Conservation (phyloP, 2,113 vertebrate genomes). For the Empidonax alnorum region DNA sequence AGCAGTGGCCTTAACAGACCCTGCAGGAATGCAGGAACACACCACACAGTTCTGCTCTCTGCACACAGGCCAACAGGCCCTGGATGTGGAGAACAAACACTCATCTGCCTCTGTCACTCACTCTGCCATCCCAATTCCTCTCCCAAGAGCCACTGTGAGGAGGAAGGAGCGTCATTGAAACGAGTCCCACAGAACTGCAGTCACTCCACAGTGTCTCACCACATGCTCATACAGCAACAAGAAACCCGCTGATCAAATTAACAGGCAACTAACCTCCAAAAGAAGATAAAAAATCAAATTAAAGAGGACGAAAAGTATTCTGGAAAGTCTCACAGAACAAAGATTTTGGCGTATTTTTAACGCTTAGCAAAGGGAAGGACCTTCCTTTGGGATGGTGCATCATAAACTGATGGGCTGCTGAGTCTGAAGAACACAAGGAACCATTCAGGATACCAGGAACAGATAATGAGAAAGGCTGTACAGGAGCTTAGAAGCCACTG, state of each 20-base stretch:
- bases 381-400: neutral
- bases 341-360: neutral
- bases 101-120: neutral
- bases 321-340: neutral
- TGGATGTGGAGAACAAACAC: neutral
- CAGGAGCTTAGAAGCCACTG: neutral
- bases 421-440: neutral
- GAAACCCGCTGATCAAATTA: neutral
- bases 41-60: constrained; percentile 49
- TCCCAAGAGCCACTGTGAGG: neutral
- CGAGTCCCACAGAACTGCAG: neutral
- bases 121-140: neutral
- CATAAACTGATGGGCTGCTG: neutral
- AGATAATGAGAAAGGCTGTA: neutral
- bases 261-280: neutral
- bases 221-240: neutral
- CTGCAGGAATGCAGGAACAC: constrained; percentile 70
- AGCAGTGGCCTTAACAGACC: constrained; percentile 77
- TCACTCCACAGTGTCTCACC: neutral
- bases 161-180: neutral
- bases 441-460: neutral
- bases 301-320: neutral
- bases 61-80: neutral
- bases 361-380: neutral
- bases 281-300: neutral